Base-by-base conservation (phyloP, 2,888 invertebrate species). In the Hypena proboscidalis region DNA sequence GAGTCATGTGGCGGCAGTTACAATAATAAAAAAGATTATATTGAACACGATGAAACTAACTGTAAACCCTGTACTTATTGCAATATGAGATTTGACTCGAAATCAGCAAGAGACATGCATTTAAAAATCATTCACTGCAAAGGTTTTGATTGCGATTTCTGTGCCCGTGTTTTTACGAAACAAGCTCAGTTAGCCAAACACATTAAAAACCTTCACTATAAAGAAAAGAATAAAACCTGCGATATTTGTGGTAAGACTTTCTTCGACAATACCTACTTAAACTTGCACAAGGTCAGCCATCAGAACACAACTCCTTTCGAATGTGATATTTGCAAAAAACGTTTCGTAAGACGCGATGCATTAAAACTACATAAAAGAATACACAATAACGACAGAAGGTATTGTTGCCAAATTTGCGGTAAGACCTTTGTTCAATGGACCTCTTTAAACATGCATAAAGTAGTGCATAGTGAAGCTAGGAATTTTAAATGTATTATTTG, bases 381-480 rank as follows among this genome's bases (percentile, higher is more conserved):
- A 40, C 89, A 88, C 36, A 83, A 82, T 0, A 83, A 87, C 0
- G 82, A 86, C 36, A 70, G 78, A 25, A 81, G 65, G 0, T 59
- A 64, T 25, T 39, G 39, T 1, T 74, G 75, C 26, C 52, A 54
- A 6, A 20, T 58, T n/a, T 91, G 91, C 44, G 83, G 79, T 0
- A 89, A 85, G 47, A 73, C 80, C 0, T 90, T 90, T 39, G 80
- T 86, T 1, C 87, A 91, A 13, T 87, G 89, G 40, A 92, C 90
- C 11, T 68, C 69, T 21, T 40, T 74, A 11, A 44, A 73, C 3
- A 58, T 65, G 0, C 74, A 75, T 33, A 63, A 73, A 52, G 63
- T 61, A 23, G 64, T 70, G 1, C 74, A 75, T 13, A 19, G 22
- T 9, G 21, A 33, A 8, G 67, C 63, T 0, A 71, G 70, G 0